These are phyloP conservation scores for Eidolon helvum DNA, from an alignment of 2,113 vertebrate genomes.

Conservation along the genomic window DNA sequence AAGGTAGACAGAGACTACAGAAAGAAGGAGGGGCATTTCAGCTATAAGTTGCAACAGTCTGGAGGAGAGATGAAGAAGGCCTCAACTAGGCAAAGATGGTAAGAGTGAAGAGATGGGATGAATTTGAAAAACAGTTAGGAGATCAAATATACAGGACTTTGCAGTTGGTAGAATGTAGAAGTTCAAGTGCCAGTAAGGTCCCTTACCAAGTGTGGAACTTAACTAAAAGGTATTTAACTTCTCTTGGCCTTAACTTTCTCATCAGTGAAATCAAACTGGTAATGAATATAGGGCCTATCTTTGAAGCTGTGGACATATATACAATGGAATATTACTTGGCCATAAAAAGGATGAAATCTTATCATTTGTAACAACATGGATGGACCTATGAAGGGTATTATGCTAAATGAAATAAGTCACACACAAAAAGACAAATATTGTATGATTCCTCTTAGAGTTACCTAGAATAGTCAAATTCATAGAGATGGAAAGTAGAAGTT, in stretches of 20 bases:
- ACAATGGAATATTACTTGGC: no score
- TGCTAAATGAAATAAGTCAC: no score
- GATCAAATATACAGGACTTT: background rate
- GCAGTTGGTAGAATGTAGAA: background rate
- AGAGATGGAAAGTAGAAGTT: no score
- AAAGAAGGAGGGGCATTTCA: background rate
- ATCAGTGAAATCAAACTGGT: background rate
- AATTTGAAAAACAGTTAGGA: background rate
- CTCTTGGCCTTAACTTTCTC: background rate
- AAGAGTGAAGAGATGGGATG: background rate
- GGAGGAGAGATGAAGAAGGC: background rate
- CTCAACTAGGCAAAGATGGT: background rate
- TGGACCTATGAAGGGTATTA: no score
- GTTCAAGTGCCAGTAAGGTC: background rate
- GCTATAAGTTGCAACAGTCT: background rate
- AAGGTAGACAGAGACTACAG: background rate
- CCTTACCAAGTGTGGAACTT: background rate
- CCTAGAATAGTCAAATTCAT: no score
- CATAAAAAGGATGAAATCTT: no score
- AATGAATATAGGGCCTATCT: background rate
- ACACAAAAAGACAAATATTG: no score
- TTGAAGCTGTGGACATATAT: no score
- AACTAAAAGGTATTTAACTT: background rate
- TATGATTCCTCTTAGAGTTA: no score
- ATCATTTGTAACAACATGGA: no score